phyloP scores from a whole-genome alignment of 2,797 vertebrate species.

The Stomatorhinus walkeri region DNA sequence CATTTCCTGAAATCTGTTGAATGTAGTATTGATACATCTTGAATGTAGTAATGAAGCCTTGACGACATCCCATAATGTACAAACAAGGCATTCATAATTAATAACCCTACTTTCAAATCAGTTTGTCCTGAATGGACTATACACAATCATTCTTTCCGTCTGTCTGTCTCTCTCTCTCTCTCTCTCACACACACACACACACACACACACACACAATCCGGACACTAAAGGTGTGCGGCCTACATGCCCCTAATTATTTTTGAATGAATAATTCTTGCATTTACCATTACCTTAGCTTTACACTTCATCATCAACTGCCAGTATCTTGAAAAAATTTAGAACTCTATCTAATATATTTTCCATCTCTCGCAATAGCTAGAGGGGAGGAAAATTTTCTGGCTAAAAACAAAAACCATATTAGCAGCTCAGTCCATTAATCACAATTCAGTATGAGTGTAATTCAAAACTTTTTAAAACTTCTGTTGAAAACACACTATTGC shows the following conservation, averaged over 20 bases:
- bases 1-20: neutral
- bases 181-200: neutral
- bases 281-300: neutral
- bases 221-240: neutral
- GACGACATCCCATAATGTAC: neutral
- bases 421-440: constrained; percentile 57
- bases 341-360: constrained; percentile 22
- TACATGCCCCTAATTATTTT: neutral
- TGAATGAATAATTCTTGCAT: neutral
- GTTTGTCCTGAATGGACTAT: neutral
- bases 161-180: neutral
- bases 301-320: neutral
- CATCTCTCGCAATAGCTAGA: constrained; percentile 54
- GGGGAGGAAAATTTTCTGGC: constrained; percentile 49
- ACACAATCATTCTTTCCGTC: neutral
- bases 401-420: constrained; percentile 60
- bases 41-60: neutral
- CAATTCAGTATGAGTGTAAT: constrained; percentile 62
- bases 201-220: neutral
- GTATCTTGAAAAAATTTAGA: neutral
- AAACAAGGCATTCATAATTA: neutral
- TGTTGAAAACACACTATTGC: constrained; percentile 58
- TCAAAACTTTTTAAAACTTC: constrained; percentile 58
- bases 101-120: neutral
- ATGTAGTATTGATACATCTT: neutral